Evolutionary conservation across 2,113 vertebrate genomes (phyloP).

Genomic region (Tupaia tana): DNA sequence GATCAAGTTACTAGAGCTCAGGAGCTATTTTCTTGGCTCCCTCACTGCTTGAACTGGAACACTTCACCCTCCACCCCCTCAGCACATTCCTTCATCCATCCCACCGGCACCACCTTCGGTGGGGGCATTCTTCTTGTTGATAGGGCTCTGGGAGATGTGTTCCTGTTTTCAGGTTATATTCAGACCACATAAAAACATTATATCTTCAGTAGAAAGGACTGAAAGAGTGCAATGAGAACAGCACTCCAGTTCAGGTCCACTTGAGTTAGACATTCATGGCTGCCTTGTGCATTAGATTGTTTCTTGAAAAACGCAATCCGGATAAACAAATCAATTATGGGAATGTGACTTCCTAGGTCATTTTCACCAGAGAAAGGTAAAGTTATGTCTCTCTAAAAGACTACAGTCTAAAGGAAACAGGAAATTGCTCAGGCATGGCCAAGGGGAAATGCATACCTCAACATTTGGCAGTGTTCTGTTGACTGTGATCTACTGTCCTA

Average conservation of each 20-base stretch:
- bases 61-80: not conserved
- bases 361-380: not conserved
- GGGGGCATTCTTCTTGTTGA: not conserved
- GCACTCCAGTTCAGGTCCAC: not conserved
- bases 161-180: not conserved
- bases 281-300: not conserved
- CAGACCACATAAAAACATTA: not conserved
- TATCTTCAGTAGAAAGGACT: not conserved
- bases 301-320: not conserved
- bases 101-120: too few relatives aligned
- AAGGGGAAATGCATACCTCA: not conserved
- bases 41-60: not conserved
- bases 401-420: not conserved
- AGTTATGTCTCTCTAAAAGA: not conserved
- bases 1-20: not conserved
- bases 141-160: not conserved
- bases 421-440: not conserved
- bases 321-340: not conserved
- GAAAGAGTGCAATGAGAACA: not conserved
- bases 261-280: not conserved
- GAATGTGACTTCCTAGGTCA: not conserved
- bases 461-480: fast-evolving
- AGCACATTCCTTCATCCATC: not conserved
- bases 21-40: not conserved
- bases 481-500: not conserved